Percentiles rank a stretch among this genome's conserved stretches.
phyloP scores from a whole-genome alignment of 2,888 invertebrate species.

The Tigriopus californicus region DNA sequence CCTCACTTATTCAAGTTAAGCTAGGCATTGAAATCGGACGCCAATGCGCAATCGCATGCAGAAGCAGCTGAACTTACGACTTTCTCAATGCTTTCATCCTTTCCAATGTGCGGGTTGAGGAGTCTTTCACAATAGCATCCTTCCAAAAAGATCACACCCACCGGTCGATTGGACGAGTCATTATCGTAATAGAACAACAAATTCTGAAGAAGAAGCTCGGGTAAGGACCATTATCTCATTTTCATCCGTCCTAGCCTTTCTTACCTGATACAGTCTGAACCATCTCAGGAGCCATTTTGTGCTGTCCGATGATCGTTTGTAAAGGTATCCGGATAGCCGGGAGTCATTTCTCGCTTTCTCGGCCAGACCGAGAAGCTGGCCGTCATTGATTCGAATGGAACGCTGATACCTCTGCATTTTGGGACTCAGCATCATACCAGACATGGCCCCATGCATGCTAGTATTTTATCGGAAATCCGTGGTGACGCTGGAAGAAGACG shows the following conservation, averaged over 20 bases:
- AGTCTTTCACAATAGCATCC: constrained; percentile 69
- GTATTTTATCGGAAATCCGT: too few species aligned
- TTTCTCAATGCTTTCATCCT: too few species aligned
- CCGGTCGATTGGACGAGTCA: constrained; percentile 54
- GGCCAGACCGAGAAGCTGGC: constrained; percentile 44
- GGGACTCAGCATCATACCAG: constrained; percentile 45
- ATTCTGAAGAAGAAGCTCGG: constrained; percentile 46
- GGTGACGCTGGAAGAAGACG: too few species aligned
- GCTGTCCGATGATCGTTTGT: constrained; percentile 65
- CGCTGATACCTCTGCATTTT: constrained; percentile 81
- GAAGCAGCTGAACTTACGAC: too few species aligned
- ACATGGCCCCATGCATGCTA: neutral
- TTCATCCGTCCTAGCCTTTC: constrained; percentile 16
- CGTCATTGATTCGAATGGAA: constrained; percentile 59
- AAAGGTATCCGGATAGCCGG: constrained; percentile 58
- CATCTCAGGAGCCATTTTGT: constrained; percentile 71
- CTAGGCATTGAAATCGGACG: too few species aligned
- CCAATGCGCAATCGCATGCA: too few species aligned
- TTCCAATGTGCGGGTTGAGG: constrained; percentile 28
- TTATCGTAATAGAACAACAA: constrained; percentile 76
- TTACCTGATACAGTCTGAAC: constrained; percentile 63
- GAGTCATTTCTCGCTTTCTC: constrained; percentile 69
- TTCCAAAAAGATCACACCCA: constrained; percentile 64
- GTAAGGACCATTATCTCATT: neutral
- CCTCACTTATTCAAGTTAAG: too few species aligned